Evolutionary conservation across 1,140 invertebrate genomes (phyloP), one percentile per base, ranked within the genome.

Genomic region (Sinella curviseta): DNA sequence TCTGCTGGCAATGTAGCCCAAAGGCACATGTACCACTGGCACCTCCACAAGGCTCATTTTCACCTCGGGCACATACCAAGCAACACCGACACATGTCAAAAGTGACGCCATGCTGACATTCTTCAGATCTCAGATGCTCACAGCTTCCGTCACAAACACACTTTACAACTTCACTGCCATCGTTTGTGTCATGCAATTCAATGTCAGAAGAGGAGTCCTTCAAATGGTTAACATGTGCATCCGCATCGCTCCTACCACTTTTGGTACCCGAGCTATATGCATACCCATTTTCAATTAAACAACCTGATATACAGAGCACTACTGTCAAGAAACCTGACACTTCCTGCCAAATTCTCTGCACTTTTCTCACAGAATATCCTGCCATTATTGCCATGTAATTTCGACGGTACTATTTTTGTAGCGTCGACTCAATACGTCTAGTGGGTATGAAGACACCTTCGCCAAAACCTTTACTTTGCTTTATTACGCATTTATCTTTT

Each of bases 81-180:
- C 83, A 84, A 36, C 83, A 84, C 31, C 74, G 75, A 81, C 83
- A 84, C 65, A 82, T 54, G 67, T 84, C 83, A 36, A 82, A 70
- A 8, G 83, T 84, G 3, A 82, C 57, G 28, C 83, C 83, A 74
- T 76, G 78, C 12, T 60, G 78, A 73, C 83, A 84, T 39, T 82
- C 81, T 30, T 20, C 24, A 0, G 34, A 80, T 28, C 77, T 57
- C 17, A 84, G 14, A 34, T 75, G 75, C 73, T 84, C 83, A 67
- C 83, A 84, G n/a, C 74, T 77, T n/a, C 78, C 81, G 67, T 82
- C 83, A 80, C 83, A 83, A 78, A 83, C 77, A 77, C 83, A 83
- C 28, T 77, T 77, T 14, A 80, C 76, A 1, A 34, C 54, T n/a
- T 80, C 78, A 17, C 31, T 70, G n/a, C 65, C 65, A 70, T 14